Percentiles rank a stretch among this genome's conserved stretches.
Conservation (phyloP, 2,797 vertebrate species). For the Dryobates pubescens region DNA sequence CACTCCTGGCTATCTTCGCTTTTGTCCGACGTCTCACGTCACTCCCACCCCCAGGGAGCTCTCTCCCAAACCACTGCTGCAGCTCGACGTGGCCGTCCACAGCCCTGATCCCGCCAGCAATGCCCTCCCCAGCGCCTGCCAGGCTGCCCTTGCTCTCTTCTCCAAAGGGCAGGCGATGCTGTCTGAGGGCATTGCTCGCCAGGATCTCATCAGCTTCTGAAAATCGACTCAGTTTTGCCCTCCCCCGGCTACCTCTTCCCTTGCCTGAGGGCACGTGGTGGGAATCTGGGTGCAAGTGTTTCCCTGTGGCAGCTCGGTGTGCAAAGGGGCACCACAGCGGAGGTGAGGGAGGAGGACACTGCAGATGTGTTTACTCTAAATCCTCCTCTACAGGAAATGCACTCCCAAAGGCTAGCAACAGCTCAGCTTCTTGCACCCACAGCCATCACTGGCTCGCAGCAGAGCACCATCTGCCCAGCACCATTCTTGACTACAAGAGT, state of each 20-base stretch:
- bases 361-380: neutral
- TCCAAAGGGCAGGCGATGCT: constrained; percentile 27
- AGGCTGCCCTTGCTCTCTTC: neutral
- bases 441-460: neutral
- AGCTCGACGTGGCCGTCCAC: constrained; percentile 3
- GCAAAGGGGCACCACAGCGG: neutral
- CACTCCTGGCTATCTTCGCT: constrained; percentile 78
- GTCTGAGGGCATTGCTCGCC: constrained; percentile 68
- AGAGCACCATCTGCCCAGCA: neutral
- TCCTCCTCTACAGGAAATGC: constrained; percentile 7
- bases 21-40: constrained; percentile 74
- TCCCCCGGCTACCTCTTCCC: constrained; percentile 45
- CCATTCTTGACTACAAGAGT: neutral
- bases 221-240: constrained; percentile 32
- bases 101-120: constrained; percentile 69
- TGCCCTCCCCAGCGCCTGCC: constrained; percentile 56
- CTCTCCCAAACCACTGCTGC: constrained; percentile 51
- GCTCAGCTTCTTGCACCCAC: constrained; percentile 8
- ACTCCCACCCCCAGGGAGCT: constrained; percentile 54
- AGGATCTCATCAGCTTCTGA: constrained; percentile 49
- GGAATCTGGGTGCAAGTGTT: neutral
- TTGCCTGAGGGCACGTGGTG: constrained; percentile 31
- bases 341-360: neutral
- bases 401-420: neutral
- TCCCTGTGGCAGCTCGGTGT: neutral